These are phyloP conservation scores for Cryptus viduatorius DNA, from an alignment of 2,888 invertebrate species.

Conservation along the genomic window DNA sequence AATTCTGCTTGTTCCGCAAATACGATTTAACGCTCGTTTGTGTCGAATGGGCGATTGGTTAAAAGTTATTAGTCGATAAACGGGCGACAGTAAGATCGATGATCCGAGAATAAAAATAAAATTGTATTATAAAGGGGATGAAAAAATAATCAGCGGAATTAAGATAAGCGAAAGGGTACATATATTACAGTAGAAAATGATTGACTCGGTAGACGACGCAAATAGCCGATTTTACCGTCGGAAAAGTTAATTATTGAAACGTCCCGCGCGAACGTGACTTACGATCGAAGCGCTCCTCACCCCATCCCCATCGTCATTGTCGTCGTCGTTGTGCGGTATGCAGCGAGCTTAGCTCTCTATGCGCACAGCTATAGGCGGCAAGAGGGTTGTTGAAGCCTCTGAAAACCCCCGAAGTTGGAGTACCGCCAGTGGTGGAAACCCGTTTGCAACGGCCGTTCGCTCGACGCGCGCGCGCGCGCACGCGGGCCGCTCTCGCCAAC, in stretches of 20 bases:
- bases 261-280: slow-evolving; percentile 74
- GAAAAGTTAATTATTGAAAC: slow-evolving; percentile 83
- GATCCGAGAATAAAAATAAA: too few species aligned
- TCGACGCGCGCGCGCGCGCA: slow-evolving; percentile 25
- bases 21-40: slow-evolving; percentile 38
- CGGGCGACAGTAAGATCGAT: too few species aligned
- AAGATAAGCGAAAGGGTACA: neutral
- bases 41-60: neutral
- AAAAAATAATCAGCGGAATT: too few species aligned
- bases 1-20: slow-evolving; percentile 45
- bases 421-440: slow-evolving; percentile 65
- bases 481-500: slow-evolving; percentile 36
- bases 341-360: slow-evolving; percentile 10
- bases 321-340: slow-evolving; percentile 4
- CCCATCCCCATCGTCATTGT: neutral
- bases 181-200: slow-evolving; percentile 5
- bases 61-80: neutral
- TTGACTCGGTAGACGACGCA: slow-evolving; percentile 53
- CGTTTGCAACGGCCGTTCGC: slow-evolving; percentile 51
- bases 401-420: slow-evolving; percentile 65
- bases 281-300: slow-evolving; percentile 63
- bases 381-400: slow-evolving; percentile 20
- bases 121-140: too few species aligned
- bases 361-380: neutral
- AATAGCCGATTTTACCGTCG: slow-evolving; percentile 79